A percentile compares a stretch with the other conserved stretches of the same genome.
phyloP scores from a whole-genome alignment of 30 jellyfish, hydroid and myxozoan species.

The Euphysa ruthae region DNA sequence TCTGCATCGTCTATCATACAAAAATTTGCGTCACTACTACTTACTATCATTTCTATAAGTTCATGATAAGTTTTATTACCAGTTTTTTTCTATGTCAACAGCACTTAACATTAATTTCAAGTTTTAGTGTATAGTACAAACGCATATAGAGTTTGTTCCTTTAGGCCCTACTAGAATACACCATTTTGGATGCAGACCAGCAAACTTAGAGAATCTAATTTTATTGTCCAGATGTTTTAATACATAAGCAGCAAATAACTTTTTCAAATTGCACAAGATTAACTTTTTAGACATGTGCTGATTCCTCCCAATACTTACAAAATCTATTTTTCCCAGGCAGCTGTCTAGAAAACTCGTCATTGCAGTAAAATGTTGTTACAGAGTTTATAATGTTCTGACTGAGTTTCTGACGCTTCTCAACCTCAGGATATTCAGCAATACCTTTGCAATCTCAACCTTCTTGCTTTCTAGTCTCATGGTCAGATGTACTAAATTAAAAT shows the following conservation, averaged over 20 bases:
- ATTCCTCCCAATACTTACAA: too few relatives aligned
- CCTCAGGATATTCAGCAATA: constrained; percentile 16
- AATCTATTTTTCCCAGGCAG: constrained; percentile 60
- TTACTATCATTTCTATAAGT: constrained; percentile 14
- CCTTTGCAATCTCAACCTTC: constrained; percentile 28
- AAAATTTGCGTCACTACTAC: constrained; percentile 8
- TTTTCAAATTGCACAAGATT: constrained; percentile 37
- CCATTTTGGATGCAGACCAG: constrained; percentile 51
- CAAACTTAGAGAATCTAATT: constrained; percentile 43
- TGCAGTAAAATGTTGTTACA: too few relatives aligned
- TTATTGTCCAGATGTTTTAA: constrained; percentile 20
- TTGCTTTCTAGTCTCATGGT: neutral
- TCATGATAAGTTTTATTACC: constrained; percentile 28
- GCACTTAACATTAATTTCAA: constrained; percentile 9
- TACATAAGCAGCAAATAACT: too few relatives aligned
- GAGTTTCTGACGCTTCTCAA: neutral
- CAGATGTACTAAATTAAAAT: neutral
- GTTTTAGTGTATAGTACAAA: constrained; percentile 47
- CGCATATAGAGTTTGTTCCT: constrained; percentile 69
- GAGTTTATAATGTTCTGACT: neutral
- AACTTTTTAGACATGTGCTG: constrained; percentile 29
- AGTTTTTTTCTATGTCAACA: neutral
- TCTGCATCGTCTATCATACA: constrained; percentile 48
- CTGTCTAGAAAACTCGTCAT: constrained; percentile 50
- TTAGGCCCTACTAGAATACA: constrained; percentile 32